Evolutionary conservation across 2,113 vertebrate genomes (phyloP).

Genomic region (Formicarius rufipectus): DNA sequence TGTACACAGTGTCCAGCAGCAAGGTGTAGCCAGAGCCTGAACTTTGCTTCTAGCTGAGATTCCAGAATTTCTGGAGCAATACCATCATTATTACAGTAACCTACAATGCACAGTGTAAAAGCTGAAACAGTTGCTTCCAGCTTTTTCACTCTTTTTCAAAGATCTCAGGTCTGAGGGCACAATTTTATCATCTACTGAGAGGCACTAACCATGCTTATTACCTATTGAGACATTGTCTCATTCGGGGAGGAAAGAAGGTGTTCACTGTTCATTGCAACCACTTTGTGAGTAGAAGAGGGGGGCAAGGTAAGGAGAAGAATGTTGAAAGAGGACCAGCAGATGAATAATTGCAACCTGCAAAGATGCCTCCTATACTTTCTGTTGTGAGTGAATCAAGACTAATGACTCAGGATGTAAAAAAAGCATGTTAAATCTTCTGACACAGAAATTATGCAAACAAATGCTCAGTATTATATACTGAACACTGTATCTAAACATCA

Average conservation of each 20-base stretch:
- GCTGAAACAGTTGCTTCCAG: not conserved
- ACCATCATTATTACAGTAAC: not conserved
- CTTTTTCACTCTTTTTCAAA: not conserved
- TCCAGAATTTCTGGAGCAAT: not conserved
- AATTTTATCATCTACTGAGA: not conserved
- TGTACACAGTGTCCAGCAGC: not conserved
- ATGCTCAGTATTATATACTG: not conserved
- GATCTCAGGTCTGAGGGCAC: not conserved
- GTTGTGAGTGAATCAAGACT: not conserved
- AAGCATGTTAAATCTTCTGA: not conserved
- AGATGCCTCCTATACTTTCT: not conserved
- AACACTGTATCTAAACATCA: not conserved
- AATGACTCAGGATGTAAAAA: not conserved
- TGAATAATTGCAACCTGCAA: not conserved
- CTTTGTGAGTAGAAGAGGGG: not conserved
- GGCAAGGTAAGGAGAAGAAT: not conserved
- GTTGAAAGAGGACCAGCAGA: not conserved
- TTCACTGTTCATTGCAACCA: not conserved
- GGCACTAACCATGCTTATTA: not conserved
- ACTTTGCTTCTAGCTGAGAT: not conserved
- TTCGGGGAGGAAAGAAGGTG: not conserved
- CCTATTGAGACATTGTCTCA: accelerated
- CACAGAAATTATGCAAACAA: not conserved
- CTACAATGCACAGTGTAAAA: accelerated
- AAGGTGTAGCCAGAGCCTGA: not conserved